Conservation (phyloP, 2,797 vertebrate species). For the Phrynocephalus forsythii region DNA sequence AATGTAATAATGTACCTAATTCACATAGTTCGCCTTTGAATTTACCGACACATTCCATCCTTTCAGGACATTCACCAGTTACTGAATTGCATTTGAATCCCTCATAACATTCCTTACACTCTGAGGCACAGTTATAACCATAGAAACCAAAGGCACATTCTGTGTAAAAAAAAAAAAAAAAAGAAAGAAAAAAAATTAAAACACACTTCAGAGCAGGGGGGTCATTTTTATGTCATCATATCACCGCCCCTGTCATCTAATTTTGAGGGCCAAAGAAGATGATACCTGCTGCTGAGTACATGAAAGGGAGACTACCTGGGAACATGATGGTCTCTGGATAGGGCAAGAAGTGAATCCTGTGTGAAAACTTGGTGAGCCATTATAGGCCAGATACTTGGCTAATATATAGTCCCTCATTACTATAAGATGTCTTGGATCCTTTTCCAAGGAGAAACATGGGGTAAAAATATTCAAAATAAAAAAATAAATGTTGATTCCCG, state of each 20-base stretch:
- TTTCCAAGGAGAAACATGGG: too few species aligned
- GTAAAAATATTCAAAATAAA: too few species aligned
- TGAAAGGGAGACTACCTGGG: too few species aligned
- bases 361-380: not conserved
- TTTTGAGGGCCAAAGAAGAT: not conserved
- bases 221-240: not conserved
- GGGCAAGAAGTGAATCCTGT: not conserved
- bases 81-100: constrained; percentile 38
- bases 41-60: constrained; percentile 16
- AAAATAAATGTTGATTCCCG: too few species aligned
- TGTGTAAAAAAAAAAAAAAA: constrained; percentile 14
- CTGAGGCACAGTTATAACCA: constrained; percentile 30
- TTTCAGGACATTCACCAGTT: constrained; percentile 41
- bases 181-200: not conserved
- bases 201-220: not conserved
- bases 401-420: not conserved
- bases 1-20: constrained; percentile 38
- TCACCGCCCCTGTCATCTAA: too few species aligned
- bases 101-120: constrained; percentile 31
- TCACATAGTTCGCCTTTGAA: constrained; percentile 50
- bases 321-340: not conserved
- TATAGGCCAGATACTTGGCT: not conserved
- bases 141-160: constrained; percentile 42
- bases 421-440: too few species aligned
- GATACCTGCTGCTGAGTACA: too few species aligned